phyloP scores from a whole-genome alignment of 2,888 invertebrate species.

The Apodemia mormo region DNA sequence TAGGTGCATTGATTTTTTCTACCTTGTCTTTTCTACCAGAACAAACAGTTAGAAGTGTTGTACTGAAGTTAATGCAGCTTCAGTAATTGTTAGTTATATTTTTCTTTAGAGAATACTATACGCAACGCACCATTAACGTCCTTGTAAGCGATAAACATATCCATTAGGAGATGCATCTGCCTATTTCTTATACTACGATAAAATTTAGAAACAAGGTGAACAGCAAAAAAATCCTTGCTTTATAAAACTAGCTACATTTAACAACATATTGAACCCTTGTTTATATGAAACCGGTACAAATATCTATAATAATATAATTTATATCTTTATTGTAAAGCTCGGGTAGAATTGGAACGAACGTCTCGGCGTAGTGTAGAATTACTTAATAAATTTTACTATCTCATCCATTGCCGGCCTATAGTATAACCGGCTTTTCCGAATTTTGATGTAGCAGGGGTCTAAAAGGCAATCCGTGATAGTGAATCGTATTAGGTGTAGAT shows the following conservation, averaged over 20 bases:
- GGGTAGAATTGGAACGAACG: conserved; percentile 1
- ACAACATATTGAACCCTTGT: not conserved
- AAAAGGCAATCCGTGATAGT: conserved; percentile 6
- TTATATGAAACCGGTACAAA: not conserved
- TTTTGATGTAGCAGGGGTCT: conserved; percentile 11
- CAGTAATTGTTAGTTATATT: too few species aligned
- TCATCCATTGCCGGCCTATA: not conserved
- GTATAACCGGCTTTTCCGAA: not conserved
- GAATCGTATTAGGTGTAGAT: conserved; percentile 5
- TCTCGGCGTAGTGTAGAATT: not conserved
- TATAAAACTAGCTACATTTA: not conserved
- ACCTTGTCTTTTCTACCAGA: too few species aligned
- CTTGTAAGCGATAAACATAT: too few species aligned
- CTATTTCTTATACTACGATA: too few species aligned
- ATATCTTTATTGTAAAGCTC: not conserved
- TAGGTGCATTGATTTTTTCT: too few species aligned
- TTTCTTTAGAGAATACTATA: too few species aligned
- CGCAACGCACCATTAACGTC: too few species aligned
- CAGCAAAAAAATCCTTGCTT: not conserved
- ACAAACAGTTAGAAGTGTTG: too few species aligned
- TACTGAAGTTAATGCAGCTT: too few species aligned
- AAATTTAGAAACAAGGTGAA: not conserved
- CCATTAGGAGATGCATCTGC: too few species aligned
- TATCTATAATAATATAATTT: not conserved
- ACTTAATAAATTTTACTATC: conserved; percentile 15